Evolutionary conservation across 2,888 invertebrate genomes (phyloP).

Genomic region (Harpagoxenus sublaevis): DNA sequence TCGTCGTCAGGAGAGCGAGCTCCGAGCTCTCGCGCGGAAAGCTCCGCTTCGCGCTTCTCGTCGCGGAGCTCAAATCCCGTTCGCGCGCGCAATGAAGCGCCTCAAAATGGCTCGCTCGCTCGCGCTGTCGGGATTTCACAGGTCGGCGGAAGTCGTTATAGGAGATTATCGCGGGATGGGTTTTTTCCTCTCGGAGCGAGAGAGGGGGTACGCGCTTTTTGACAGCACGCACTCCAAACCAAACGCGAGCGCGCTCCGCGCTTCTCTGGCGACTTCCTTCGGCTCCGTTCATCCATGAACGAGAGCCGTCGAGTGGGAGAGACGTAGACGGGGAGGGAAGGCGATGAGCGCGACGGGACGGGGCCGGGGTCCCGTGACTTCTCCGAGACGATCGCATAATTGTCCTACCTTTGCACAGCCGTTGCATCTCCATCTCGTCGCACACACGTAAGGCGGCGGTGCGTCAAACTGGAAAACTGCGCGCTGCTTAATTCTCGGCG

Average conservation of each 20-base stretch:
- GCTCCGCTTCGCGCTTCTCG: not conserved
- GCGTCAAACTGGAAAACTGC: constrained; percentile 61
- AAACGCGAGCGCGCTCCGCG: not conserved
- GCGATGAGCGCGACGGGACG: not conserved
- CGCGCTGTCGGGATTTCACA: not conserved
- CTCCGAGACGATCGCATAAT: not conserved
- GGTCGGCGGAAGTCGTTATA: not conserved
- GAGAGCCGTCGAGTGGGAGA: not conserved
- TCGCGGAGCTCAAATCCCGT: not conserved
- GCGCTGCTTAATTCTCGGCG: constrained; percentile 47
- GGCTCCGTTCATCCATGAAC: not conserved
- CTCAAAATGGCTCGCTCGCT: constrained; percentile 34
- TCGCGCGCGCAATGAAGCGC: not conserved
- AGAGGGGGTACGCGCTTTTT: not conserved
- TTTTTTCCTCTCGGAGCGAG: too few species aligned
- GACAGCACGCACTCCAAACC: not conserved
- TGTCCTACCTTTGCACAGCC: constrained; percentile 79
- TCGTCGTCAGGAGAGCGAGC: not conserved
- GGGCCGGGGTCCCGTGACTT: not conserved
- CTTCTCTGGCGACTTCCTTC: not conserved
- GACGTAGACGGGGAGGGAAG: not conserved
- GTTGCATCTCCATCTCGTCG: constrained; percentile 76
- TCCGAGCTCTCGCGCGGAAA: not conserved
- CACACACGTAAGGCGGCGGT: constrained; percentile 49
- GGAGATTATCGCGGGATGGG: not conserved